These are phyloP conservation scores for Pseudococcus longispinus DNA, from an alignment of 2,888 invertebrate species.

Conservation along the genomic window DNA sequence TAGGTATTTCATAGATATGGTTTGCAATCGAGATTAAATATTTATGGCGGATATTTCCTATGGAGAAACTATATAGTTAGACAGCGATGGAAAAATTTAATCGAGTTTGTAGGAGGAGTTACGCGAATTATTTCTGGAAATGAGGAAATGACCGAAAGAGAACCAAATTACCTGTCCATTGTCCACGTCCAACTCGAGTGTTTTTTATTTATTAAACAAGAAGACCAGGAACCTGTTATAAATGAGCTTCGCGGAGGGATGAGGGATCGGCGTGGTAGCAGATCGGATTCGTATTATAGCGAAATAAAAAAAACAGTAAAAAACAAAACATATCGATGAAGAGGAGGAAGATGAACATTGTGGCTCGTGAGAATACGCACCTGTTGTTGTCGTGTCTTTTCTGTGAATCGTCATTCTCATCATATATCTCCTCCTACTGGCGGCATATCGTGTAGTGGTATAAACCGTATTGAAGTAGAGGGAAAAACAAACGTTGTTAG, in stretches of 20 bases:
- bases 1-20: neutral
- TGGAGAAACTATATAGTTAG: neutral
- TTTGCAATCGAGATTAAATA: neutral
- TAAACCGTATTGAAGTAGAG: neutral
- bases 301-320: neutral
- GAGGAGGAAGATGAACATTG: slow-evolving; percentile 17
- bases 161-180: neutral
- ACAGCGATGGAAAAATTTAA: neutral
- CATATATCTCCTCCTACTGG: slow-evolving; percentile 30
- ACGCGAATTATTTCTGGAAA: neutral
- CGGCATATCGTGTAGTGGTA: neutral
- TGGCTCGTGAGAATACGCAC: slow-evolving; percentile 42
- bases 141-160: neutral
- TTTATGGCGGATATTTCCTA: neutral
- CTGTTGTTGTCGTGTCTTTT: slow-evolving; percentile 43
- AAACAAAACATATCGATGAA: neutral
- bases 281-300: neutral
- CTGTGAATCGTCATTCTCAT: slow-evolving; percentile 30
- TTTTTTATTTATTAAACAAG: neutral
- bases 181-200: neutral
- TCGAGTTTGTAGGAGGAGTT: neutral
- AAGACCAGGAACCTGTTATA: neutral
- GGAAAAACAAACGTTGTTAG: slow-evolving; percentile 39
- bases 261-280: neutral
- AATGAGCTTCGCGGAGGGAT: neutral